Evolutionary conservation across 35 echinoderm and acorn worm genomes (phyloP), one percentile per base, ranked within the genome.

Genomic region (Chiridota heheva): DNA sequence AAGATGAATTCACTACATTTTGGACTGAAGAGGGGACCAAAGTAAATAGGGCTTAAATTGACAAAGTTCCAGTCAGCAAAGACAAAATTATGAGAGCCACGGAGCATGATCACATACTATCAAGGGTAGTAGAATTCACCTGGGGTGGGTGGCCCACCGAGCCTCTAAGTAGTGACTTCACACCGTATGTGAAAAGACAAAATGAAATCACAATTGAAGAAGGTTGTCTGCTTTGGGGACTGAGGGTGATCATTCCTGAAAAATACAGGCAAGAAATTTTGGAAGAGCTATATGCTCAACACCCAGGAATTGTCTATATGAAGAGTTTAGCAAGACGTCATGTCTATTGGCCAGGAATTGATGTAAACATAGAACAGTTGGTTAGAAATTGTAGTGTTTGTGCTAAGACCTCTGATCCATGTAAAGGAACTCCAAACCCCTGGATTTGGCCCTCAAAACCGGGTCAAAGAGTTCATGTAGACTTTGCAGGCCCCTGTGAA

Each of bases 401-500:
- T 65, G 72, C 58, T 35, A 28, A 42, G 25, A 16, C 33, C 33
- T 12, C 42, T 63, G 13, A 55, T 10, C 88, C 73, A 31, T 8
- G 67, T 5, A 36, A 41, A 17, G 72, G 69, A 36, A 55, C 81
- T 25, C 40, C 71, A 46, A 69, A 78, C 7, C 73, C 73, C 7
- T 91, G 81, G 81, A 0, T 44, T 34, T 81, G 86, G 76, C 85
- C 85, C 20, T 62, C 59, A 62, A 62, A 62, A 27, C 43, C 39
- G 15, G 84, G 48, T 26, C 40, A 58, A 36, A 78, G 87, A 32
- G 60, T 90, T 5, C 87, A 90, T 56, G 38, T 89, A 36, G 86
- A 89, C 34, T 82, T 33, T 74, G 86, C 66, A 10, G 64, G 64
- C 41, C 64, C 2, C 35, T 22, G 43, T 34, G 28, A 47, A 3